A percentile compares a stretch with the other conserved stretches of the same genome.
Evolutionary conservation across 2,888 invertebrate genomes (phyloP).

Genomic region (Acheta domesticus): DNA sequence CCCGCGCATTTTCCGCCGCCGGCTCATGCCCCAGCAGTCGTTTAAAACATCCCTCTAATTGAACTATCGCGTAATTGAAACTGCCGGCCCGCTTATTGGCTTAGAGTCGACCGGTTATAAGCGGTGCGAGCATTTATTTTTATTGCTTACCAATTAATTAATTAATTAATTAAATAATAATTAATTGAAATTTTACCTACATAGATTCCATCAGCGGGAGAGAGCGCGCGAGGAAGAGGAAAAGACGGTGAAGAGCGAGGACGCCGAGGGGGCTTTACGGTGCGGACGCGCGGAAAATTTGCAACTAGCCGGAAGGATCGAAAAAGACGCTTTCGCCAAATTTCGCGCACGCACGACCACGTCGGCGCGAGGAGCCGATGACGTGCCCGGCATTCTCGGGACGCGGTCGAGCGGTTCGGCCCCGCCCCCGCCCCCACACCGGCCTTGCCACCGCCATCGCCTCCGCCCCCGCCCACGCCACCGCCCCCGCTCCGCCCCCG

Average conservation of each 20-base stretch:
- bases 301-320: not conserved
- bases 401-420: not conserved
- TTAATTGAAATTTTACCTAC: not conserved
- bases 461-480: not conserved
- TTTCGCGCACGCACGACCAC: slow-evolving; percentile 5
- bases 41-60: slow-evolving; percentile 18
- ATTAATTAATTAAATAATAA: slow-evolving; percentile 18
- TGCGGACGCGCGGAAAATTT: slow-evolving; percentile 6
- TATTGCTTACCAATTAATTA: slow-evolving; percentile 7
- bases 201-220: too few species aligned
- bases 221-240: too few species aligned
- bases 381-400: not conserved
- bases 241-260: too few species aligned
- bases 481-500: not conserved
- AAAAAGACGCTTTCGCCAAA: not conserved
- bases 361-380: not conserved
- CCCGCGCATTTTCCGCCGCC: not conserved
- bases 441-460: not conserved
- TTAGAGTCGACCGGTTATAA: not conserved
- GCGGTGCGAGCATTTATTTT: slow-evolving; percentile 4
- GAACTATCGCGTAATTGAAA: slow-evolving; percentile 8
- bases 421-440: not conserved
- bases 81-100: slow-evolving; percentile 6
- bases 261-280: not conserved
- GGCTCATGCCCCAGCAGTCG: not conserved